Base-by-base conservation (phyloP, 2,888 invertebrate species). In the Protophormia terraenovae region DNA sequence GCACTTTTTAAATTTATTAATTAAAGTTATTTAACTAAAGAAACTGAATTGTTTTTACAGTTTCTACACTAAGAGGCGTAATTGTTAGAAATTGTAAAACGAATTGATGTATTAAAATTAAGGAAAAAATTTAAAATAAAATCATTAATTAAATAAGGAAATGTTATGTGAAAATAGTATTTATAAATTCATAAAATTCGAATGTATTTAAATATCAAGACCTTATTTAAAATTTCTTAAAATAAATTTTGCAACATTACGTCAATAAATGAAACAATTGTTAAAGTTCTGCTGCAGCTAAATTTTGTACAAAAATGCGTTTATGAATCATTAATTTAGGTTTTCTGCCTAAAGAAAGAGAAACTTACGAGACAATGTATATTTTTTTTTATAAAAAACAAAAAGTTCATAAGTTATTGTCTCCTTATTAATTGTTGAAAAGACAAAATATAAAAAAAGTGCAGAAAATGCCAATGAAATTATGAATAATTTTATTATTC, bases 301-400 rank as follows among this genome's bases (percentile, higher is more conserved):
- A 32, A 22, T 38, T 32, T 16, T 50, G 6, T 41, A 22, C 29
- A 32, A 29, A 41, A 41, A 7, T 24, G 27, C 3, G 1, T 38
- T 60, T 10, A 60, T 60, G 60, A 60, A 35, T 78, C 78, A 78
- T 38, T 67, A 35, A 53, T 22, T 78, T 38, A 3, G 7, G 4
- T 41, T 41, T 41, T 29, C 7, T 16, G 45, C n/a, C 16, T 16
- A n/a, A 67, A 12, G 60, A 67, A 77, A 35, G 19, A 27, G 38
- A 71, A 71, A 67, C 32, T 67, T 58, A 29, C 69, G 6, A 67
- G 27, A 45, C 45, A 32, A 60, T 5, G 16, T 29, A 4, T 12
- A 19, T 19, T 19, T 19, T 47, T n/a, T n/a, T n/a, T n/a, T n/a
- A 10, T 10, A 35, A 53, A 24, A 55, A 62, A 16, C 14, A 75